Base-by-base conservation (phyloP, 2,888 invertebrate genomes). In the Cephus nigrinus region DNA sequence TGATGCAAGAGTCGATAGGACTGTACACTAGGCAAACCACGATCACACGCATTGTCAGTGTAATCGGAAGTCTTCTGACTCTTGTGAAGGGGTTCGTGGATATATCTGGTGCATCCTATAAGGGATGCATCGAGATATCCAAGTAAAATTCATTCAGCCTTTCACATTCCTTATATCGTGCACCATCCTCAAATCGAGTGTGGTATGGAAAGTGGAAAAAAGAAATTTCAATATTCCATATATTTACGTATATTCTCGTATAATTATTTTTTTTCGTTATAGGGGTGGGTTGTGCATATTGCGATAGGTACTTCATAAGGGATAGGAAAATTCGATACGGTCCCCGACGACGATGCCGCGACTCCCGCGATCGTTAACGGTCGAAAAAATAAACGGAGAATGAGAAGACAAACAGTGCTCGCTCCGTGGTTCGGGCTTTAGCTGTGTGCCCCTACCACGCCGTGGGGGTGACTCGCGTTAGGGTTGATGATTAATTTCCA, bases 401-500 rank as follows among this genome's bases (percentile, higher is more conserved):
- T 73, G 80, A 78, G 80, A 83, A 81, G 81, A 82, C 81, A 85
- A 85, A 85, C 84, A 85, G 69, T 75, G 71, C 31, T 33, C 12
- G 71, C 69, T 23, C 15, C 69, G 40, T 68, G 36, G 30, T 75
- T 76, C 68, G 71, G 36, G 77, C 76, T 36, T 5, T 23, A 9
- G 23, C 55, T 23, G 23, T 55, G 23, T 11, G 23, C 15, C 23
- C 2, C 23, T 55, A 5, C 55, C 23, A 9, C 36, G 35, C 12
- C 23, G 23, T 33, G 30, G 34, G 30, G n/a, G 74, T 15, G 33
- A 73, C 23, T 40, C 40, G 40, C 15, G 40, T 40, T n/a, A 76
- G 78, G 73, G 78, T 74, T 80, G 81, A 83, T 86, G 85, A 86
- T 84, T 87, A 87, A 87, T 88, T 87, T 85, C 81, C 83, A 79